Evolutionary conservation across 2,797 vertebrate genomes (phyloP).

Genomic region (Epinephelus malabaricus): DNA sequence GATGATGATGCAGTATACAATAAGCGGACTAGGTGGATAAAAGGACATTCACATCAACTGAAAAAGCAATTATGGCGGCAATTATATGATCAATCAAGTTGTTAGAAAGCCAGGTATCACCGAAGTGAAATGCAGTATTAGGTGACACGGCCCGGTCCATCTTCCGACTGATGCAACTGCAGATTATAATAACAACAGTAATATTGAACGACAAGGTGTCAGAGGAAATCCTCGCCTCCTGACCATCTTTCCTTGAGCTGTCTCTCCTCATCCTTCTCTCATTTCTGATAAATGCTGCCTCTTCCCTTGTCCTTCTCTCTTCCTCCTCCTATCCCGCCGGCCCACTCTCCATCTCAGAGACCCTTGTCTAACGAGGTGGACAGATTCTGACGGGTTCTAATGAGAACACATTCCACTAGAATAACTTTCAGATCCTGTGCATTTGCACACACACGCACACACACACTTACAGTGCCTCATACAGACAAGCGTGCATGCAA

Average conservation of each 20-base stretch:
- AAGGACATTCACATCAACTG: constrained; percentile 3
- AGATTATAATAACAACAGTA: constrained; percentile 56
- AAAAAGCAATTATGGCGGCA: constrained; percentile 1
- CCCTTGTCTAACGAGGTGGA: constrained; percentile 58
- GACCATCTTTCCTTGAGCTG: constrained; percentile 45
- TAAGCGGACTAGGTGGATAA: constrained; percentile 13
- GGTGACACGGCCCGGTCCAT: constrained; percentile 6
- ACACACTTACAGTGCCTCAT: not conserved
- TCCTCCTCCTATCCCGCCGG: constrained; percentile 24
- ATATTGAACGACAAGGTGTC: constrained; percentile 60
- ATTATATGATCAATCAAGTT: constrained; percentile 13
- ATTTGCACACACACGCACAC: constrained; percentile 12
- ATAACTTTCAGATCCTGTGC: constrained; percentile 62
- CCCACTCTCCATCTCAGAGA: constrained; percentile 43
- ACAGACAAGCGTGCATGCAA: constrained; percentile 8
- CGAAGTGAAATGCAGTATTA: constrained; percentile 9
- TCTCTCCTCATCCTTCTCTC: constrained; percentile 59
- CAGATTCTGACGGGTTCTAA: constrained; percentile 70
- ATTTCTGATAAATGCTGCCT: constrained; percentile 46
- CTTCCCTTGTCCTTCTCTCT: constrained; percentile 31
- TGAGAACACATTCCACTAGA: constrained; percentile 78
- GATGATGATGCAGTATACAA: not conserved
- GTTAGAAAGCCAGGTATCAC: constrained; percentile 3
- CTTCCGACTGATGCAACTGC: constrained; percentile 32
- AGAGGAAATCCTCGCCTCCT: constrained; percentile 31